These are phyloP conservation scores for Falcunculus frontatus DNA, from an alignment of 2,113 vertebrate species.

Conservation along the genomic window DNA sequence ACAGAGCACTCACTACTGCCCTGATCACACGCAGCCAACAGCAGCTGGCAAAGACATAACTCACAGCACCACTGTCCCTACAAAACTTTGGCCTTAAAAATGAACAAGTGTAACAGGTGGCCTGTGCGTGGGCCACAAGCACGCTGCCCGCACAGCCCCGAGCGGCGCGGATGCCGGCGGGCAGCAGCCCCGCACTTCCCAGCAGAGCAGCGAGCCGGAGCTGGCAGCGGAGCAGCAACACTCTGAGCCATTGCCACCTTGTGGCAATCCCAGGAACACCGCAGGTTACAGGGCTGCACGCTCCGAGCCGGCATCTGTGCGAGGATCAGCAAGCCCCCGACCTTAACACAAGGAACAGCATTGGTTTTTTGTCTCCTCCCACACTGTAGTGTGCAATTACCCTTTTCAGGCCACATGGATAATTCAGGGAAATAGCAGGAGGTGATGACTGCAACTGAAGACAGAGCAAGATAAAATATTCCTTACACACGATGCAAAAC, in stretches of 20 bases:
- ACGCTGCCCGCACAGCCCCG: not conserved
- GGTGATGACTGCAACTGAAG: not conserved
- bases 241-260: not conserved
- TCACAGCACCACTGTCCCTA: not conserved
- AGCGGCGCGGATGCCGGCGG: accelerated
- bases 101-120: accelerated
- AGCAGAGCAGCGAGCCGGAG: not conserved
- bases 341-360: not conserved
- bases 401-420: not conserved
- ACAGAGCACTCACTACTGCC: not conserved
- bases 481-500: not conserved
- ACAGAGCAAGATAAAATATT: not conserved
- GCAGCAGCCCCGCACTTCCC: too few species aligned
- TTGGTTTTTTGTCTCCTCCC: not conserved
- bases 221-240: not conserved
- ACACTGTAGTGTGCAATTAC: accelerated
- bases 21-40: accelerated
- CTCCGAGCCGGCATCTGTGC: accelerated
- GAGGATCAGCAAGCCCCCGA: not conserved
- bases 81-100: not conserved
- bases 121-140: accelerated
- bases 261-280: not conserved
- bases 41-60: not conserved
- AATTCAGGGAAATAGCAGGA: not conserved
- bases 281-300: accelerated